A percentile compares a stretch with the other conserved stretches of the same genome.
These are phyloP conservation scores for Pammene aurita DNA, from an alignment of 2,888 invertebrate species.

Conservation along the genomic window DNA sequence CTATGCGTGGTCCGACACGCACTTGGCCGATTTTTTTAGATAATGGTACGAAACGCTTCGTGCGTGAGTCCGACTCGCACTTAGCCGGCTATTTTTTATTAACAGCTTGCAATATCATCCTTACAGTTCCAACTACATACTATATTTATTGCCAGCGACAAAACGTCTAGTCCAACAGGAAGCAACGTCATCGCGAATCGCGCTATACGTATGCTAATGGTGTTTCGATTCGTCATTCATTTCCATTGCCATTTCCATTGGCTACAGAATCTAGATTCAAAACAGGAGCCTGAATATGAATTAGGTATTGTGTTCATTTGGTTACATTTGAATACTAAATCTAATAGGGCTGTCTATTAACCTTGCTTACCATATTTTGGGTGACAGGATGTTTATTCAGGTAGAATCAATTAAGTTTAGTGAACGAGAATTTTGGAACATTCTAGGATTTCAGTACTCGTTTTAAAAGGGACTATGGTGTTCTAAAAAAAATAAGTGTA, in stretches of 20 bases:
- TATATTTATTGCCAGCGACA: too few relatives aligned
- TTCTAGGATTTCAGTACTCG: too few relatives aligned
- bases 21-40: too few relatives aligned
- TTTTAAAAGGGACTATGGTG: too few relatives aligned
- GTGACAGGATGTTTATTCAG: background rate
- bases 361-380: constrained; percentile 15
- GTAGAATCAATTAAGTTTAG: background rate
- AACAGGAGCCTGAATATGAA: constrained; percentile 35
- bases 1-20: too few relatives aligned
- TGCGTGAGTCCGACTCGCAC: too few relatives aligned
- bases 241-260: constrained; percentile 12
- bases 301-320: constrained; percentile 35
- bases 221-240: constrained; percentile 25
- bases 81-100: too few relatives aligned
- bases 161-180: constrained; percentile 19
- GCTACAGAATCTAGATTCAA: constrained; percentile 34
- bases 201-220: constrained; percentile 34
- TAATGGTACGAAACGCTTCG: too few relatives aligned
- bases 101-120: too few relatives aligned
- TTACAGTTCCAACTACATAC: too few relatives aligned
- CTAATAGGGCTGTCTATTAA: constrained; percentile 24
- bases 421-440: background rate
- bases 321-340: constrained; percentile 30
- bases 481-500: too few relatives aligned
- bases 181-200: constrained; percentile 13